Evolutionary conservation across 2,888 invertebrate species (phyloP), one percentile per base, ranked within the genome.

Genomic region (Lysandra bellargus): DNA sequence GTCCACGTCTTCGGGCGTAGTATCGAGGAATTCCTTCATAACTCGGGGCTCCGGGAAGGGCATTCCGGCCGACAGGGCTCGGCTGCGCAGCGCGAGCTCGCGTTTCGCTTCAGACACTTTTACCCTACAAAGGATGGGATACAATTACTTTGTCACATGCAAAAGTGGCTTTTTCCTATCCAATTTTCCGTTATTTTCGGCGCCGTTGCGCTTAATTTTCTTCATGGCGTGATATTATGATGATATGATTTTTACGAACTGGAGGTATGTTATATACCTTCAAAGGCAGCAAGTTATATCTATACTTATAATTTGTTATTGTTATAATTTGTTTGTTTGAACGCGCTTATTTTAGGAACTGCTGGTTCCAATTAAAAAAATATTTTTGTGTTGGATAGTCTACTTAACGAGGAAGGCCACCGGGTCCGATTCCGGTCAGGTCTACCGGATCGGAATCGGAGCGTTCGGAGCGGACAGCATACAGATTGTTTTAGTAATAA

Each of bases 21-120:
- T 90, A 69, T 93, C 88, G 75, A 97, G 90, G 89, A 97, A 98
- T 90, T 98, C 98, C 78, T 96, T 95, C 87, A 98, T 96, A 44
- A 98, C 92, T 84, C 96, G 96, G 83, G 97, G 96, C 83, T 96
- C 96, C 4, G 98, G 98, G 89, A 98, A 98, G 78, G 88, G 88
- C 83, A 93, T 88, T 81, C 96, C 95, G 82, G 91, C 91, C 1
- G 92, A 86, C 49, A 98, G 85, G 0, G 97, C 97, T 86, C 97
- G 97, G 78, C 92, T 95, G 14, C 97, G 95, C 64, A 98, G 93
- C 12, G 93, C 91, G 79, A 97, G 85, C 89, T 98, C 98, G 61
- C 96, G 96, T 89, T 96, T 96, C 1, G 97, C 94, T 78, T 95
- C 95, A 23, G 95, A 87, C 78, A 96, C 94, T 88, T 96, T 95